phyloP scores from a whole-genome alignment of 1,140 invertebrate genomes.

The Frieseomelitta varia region DNA sequence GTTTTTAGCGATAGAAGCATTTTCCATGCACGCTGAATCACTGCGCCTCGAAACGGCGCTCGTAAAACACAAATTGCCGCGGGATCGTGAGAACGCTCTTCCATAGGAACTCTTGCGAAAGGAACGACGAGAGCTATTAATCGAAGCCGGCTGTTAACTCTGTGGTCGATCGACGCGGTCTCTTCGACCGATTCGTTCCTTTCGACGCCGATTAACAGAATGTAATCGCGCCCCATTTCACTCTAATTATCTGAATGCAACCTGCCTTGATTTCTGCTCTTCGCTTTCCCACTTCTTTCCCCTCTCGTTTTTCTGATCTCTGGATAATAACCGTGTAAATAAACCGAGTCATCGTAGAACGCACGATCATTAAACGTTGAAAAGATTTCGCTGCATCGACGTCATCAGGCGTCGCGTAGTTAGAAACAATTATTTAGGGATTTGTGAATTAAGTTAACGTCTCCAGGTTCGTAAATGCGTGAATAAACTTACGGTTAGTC shows the following conservation, averaged over 20 bases:
- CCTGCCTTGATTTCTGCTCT: too few species aligned
- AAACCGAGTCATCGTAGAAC: too few species aligned
- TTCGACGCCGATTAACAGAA: slow-evolving; percentile 2
- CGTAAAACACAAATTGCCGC: background rate
- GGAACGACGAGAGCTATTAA: slow-evolving; percentile 27
- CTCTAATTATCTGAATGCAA: slow-evolving; percentile 2
- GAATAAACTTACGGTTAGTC: too few species aligned
- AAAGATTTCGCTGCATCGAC: background rate
- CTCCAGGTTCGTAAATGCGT: too few species aligned
- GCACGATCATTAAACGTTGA: background rate
- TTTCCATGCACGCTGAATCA: background rate
- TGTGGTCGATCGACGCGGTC: slow-evolving; percentile 4
- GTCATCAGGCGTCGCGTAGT: too few species aligned
- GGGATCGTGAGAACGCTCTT: slow-evolving; percentile 28
- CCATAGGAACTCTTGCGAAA: slow-evolving; percentile 7
- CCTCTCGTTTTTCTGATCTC: background rate
- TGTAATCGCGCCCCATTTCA: slow-evolving; percentile 1
- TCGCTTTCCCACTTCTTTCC: background rate
- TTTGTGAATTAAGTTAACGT: too few species aligned
- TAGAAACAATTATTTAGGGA: too few species aligned
- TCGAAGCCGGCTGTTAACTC: background rate
- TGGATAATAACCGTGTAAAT: background rate
- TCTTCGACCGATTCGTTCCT: background rate
- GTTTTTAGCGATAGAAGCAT: background rate
- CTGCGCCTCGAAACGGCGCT: background rate